Base-by-base conservation (phyloP, 2,888 invertebrate species). In the Phaonia tiefii region DNA sequence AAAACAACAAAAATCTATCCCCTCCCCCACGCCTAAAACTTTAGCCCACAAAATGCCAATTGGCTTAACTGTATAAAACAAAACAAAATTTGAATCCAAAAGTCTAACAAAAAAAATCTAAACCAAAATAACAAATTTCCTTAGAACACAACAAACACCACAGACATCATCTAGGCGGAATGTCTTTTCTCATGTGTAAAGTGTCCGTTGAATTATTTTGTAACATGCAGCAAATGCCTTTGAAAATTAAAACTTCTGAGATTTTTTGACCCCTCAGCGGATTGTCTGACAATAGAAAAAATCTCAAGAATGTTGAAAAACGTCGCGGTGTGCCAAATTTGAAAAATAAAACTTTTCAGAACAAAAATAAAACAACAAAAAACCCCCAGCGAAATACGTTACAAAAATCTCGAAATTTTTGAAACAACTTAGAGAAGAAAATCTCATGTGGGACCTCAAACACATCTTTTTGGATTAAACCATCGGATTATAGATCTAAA, bases 231-330 rank as follows among this genome's bases (percentile, higher is more conserved):
- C 46, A 13, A 66, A 67, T 2, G 31, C 22, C 20, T n/a, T n/a
- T n/a, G n/a, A n/a, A n/a, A n/a, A n/a, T n/a, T 37, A 37, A 42
- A 67, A 78, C 75, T 75, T 81, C 67, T 75, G 26, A 67, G 71
- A 78, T 78, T 75, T 75, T 72, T 44, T 58, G 31, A 17, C n/a
- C n/a, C n/a, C 37, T 7, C 20, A 51, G 51, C 17, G 13, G 7
- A 22, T 13, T 13, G 13, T 56, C 44, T 10, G 44, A 13, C 2
- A 17, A 20, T 3, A 54, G 10, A 72, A 80, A 81, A 78, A 69
- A 78, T 78, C 78, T 81, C 8, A 78, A 81, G 75, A 78, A 81
- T 75, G 78, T 81, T 81, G 67, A 20, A 39, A 44, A 56, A 39
- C 65, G 31, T 11, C 26, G 60, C 71, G 51, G 20, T 63, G 81